Evolutionary conservation across 2,113 vertebrate genomes (phyloP), one percentile per base, ranked within the genome.

Genomic region (Cryptotis parvus): DNA sequence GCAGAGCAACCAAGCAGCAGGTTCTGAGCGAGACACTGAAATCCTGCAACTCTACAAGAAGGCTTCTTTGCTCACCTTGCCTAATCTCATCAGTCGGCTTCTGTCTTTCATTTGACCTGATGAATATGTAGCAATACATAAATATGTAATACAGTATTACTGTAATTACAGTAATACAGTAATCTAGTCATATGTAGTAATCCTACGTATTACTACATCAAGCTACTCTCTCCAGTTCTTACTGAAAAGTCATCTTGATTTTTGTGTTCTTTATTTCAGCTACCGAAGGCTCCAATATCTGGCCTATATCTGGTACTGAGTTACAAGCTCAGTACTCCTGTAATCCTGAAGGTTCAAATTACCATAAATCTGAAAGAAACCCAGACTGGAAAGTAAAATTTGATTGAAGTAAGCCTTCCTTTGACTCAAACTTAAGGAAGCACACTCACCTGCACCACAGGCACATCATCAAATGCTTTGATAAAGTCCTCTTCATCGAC

Each of bases 401-500:
- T 26, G 16, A 12, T 11, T 12, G 10, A 31, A 12, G 63, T 31
- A 81, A 73, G 70, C 85, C 49, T 85, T 55, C 29, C 76, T 61
- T 90, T 93, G 29, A 16, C 1, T 4, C 55, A 24, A 24, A 94
- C 75, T 76, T 84, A 88, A 80, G n/a, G 1, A 61, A 26, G 58
- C 39, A 70, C 80, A 69, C 89, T 70, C 96, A 99, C 99, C 98
- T 99, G 99, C 70, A 99, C 97, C 0, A 98, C 91, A 83, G 99
- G 99, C 39, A 99, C 99, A 55, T 99, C 99, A 87, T 99, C 99
- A 97, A 99, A 99, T 58, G 98, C 98, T 97, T 99, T 99, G 84
- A 99, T 99, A 92, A 99, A 99, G 91, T 99, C 99, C 89, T 99
- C 99, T 94, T 99, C 99, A 96, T 99, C 99, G 3, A 99, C 98